Evolutionary conservation across 2,113 vertebrate genomes (phyloP), one percentile per base, ranked within the genome.

Genomic region (Petrocephalus microphthalmus): DNA sequence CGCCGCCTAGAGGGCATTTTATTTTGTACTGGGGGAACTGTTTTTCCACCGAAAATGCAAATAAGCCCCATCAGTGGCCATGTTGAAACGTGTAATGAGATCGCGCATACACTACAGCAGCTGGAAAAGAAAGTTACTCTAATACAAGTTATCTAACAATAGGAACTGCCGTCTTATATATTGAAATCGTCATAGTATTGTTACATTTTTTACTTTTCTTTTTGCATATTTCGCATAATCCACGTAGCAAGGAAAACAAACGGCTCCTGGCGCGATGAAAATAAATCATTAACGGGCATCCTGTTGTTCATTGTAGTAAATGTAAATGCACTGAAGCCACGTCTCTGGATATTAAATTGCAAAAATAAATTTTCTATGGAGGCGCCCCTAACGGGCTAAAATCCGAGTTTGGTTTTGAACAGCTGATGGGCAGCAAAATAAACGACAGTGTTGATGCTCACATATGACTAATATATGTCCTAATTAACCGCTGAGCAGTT

Each of bases 51-150:
- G 57, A 86, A 78, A 33, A 42, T 8, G 19, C 87, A n/a, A 87
- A 87, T 54, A 57, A 47, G 1, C 57, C 67, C 42, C 25, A 29
- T 71, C 22, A 49, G 56, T 67, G 57, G 45, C 60, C 25, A 87
- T 78, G 29, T 53, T 86, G 85, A 53, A 53, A 13, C 25, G 74
- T 52, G 71, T 78, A 78, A 78, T 78, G 71, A 42, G 13, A 29
- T 42, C 17, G 42, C 47, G 11, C 19, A 42, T 54, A 22, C 25
- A 52, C 47, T 15, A 33, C 47, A 17, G 51, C 29, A 33, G 25
- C 47, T 53, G 51, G 47, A 53, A 54, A 85, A 85, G 51, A 53
- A 53, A 85, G 84, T 85, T 85, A 85, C 51, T 85, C 45, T n/a
- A 51, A 84, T 51, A 25, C 1, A 51, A 85, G 51, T 85, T 53